Evolutionary conservation across 2,113 vertebrate genomes (phyloP).

Genomic region (Protobothrops mucrosquamatus): DNA sequence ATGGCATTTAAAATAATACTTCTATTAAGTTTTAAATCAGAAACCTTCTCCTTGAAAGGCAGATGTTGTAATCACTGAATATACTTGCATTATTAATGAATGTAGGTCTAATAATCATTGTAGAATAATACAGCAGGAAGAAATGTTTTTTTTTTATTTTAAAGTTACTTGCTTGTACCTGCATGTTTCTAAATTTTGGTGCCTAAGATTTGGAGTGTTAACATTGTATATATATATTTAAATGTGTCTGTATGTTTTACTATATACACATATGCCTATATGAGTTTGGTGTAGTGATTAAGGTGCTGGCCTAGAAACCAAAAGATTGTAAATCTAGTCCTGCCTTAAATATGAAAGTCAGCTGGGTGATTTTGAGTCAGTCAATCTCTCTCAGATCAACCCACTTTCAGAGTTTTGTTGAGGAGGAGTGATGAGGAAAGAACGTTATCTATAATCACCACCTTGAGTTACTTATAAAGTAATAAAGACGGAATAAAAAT

Average conservation of each 20-base stretch:
- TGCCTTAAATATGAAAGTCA: too few relatives aligned
- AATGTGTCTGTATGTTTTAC: not conserved
- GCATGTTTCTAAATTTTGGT: not conserved
- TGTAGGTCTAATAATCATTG: not conserved
- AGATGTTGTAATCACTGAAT: not conserved
- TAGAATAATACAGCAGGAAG: not conserved
- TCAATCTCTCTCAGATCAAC: too few relatives aligned
- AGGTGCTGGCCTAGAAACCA: too few relatives aligned
- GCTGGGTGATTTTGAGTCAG: too few relatives aligned
- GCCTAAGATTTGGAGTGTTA: not conserved
- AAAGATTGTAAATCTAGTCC: too few relatives aligned
- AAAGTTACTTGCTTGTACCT: not conserved
- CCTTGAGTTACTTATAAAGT: not conserved
- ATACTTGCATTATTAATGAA: not conserved
- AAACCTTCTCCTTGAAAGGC: not conserved
- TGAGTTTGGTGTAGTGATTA: too few relatives aligned
- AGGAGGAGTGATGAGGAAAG: not conserved
- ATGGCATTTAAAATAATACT: not conserved
- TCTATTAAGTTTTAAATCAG: not conserved
- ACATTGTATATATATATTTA: not conserved
- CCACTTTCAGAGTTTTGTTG: too few relatives aligned
- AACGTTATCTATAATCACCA: not conserved
- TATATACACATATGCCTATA: too few relatives aligned
- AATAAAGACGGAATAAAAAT: not conserved
- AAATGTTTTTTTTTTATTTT: not conserved